A percentile compares a stretch with the other conserved stretches of the same genome.
phyloP scores from a whole-genome alignment of 2,888 invertebrate species.

The Coleophora deauratella region DNA sequence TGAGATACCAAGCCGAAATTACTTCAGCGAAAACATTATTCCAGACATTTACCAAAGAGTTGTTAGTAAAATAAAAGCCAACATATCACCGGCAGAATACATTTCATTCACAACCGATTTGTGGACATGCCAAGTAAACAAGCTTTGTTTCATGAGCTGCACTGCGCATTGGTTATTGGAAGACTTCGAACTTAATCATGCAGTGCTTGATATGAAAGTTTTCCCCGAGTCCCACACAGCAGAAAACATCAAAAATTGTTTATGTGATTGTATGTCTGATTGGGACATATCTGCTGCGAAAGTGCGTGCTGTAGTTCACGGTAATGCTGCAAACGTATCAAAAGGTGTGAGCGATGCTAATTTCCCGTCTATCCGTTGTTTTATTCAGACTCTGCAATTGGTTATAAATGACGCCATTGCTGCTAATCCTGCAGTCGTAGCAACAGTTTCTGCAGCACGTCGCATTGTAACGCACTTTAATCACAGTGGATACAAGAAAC shows the following conservation, averaged over 20 bases:
- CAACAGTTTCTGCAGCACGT: conserved; percentile 21
- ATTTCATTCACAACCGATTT: conserved; percentile 23
- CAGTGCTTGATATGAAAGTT: conserved; percentile 11
- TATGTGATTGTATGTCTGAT: neutral
- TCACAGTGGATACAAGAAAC: conserved; percentile 18
- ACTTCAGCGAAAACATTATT: conserved; percentile 15
- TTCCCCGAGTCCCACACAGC: conserved; percentile 7
- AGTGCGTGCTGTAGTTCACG: conserved; percentile 7
- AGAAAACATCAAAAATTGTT: conserved; percentile 6
- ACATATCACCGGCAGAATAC: conserved; percentile 16
- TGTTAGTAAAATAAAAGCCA: conserved; percentile 15
- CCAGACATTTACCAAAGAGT: conserved; percentile 19
- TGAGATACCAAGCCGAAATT: conserved; percentile 19
- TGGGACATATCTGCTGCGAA: conserved; percentile 3
- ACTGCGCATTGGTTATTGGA: conserved; percentile 11
- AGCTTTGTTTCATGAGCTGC: conserved; percentile 18
- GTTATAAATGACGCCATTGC: conserved; percentile 17
- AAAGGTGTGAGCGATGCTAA: conserved; percentile 7
- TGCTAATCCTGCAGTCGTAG: conserved; percentile 19
- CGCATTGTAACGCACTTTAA: conserved; percentile 29
- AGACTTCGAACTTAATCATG: conserved; percentile 5
- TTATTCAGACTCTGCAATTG: conserved; percentile 6
- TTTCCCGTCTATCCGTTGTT: conserved; percentile 10
- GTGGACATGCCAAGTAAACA: conserved; percentile 22
- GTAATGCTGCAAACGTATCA: conserved; percentile 6